Base-by-base conservation (phyloP, 2,797 vertebrate species). In the Pogoniulus pusillus region DNA sequence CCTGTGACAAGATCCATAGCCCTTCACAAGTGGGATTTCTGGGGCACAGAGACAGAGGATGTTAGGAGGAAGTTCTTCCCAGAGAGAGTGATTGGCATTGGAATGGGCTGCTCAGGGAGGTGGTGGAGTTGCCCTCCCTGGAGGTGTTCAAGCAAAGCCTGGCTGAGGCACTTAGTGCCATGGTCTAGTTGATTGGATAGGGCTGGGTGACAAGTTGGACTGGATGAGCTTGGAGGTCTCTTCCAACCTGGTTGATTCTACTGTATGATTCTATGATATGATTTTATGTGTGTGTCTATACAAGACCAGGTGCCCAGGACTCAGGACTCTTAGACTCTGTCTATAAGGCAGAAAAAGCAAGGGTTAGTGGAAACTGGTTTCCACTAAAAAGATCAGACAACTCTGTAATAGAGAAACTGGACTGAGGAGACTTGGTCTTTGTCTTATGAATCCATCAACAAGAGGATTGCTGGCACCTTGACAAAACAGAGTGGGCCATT, bases 381-480 rank as follows among this genome's bases (percentile, higher is more conserved):
- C 65, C 37, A 62, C 68, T 71, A 22, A 82, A 76, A 64, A 37
- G 23, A 39, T 37, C 45, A 79, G 57, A 66, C 32, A 19, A 18
- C 62, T 41, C 24, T 72, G 84, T 57, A 83, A 73, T 87, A 90
- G 77, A 27, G 45, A 47, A 91, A 91, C 75, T 16, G 75, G 43
- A 62, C 41, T 87, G 82, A 91, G 39, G 73, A 93, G 71, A 79
- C 59, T 78, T 89, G 69, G 39, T 69, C 69, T 88, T 91, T 94
- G 60, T 91, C 45, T 66, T 75, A 49, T 80, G 77, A 90, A 80
- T 92, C 51, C 54, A 66, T 45, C 34, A 62, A 27, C 37, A 41
- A 64, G 43, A 74, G 70, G 81, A 94, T 95, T 92, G 81, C 69
- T 77, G 62, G 73, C 86, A 92, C 91, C 82, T 93, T 92, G 53